Base-by-base conservation (phyloP, 2,888 invertebrate species). In the Stegophylla sp. region DNA sequence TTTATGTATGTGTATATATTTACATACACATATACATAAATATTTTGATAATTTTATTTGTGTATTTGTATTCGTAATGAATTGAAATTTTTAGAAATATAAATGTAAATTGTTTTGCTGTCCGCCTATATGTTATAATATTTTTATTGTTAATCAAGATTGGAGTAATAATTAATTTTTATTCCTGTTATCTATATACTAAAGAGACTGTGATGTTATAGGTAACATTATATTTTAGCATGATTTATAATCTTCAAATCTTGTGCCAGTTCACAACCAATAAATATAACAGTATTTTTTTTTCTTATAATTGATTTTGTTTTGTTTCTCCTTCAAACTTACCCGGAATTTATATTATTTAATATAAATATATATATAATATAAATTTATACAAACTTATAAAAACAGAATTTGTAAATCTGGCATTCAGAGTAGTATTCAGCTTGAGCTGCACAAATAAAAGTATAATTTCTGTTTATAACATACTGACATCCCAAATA, bases 211-310 rank as follows among this genome's bases (percentile, higher is more conserved):
- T 79, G 69, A 71, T 79, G 51, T 61, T 34, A 34, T 34, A 34
- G 79, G 61, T 71, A 79, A 71, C 48, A 61, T 10, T 74, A 61
- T 45, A n/a, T n/a, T 75, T 51, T 56, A 77, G 69, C 34, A 5
- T 45, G 28, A 69, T 71, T 79, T 77, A 79, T 69, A 69, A 48
- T 34, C 61, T 12, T 51, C 41, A 59, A 69, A 34, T 71, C 17
- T 71, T 69, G 79, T 79, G 79, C 71, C 79, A 71, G 79, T 79
- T 71, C 71, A 79, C 79, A 61, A 71, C 34, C 20, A 79, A 71
- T 79, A 71, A 79, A 71, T 79, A 71, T 79, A 71, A 79, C 71
- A 79, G 69, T 71, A 79, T 79, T 74, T 59, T 73, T 43, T 73
- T 73, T 64, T 23, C 12, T 17, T 34, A 4, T 34, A 28, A 17